Evolutionary conservation across 2,797 vertebrate genomes (phyloP).

Genomic region (Arnoldichthys spilopterus): DNA sequence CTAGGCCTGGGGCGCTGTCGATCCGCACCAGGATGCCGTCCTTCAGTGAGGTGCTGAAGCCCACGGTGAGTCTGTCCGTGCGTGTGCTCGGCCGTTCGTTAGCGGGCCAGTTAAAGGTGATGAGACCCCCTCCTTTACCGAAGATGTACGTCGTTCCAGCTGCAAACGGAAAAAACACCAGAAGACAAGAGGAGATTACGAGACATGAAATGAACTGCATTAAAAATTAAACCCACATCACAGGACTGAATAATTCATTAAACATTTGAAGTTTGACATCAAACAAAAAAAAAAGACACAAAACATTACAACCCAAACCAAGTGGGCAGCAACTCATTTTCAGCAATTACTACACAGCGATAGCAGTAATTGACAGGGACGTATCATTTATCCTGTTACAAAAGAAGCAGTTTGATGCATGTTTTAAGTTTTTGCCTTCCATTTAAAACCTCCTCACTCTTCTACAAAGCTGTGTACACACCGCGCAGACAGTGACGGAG

Average conservation of each 20-base stretch:
- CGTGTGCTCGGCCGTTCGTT: constrained; percentile 97
- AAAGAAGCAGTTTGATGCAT: neutral
- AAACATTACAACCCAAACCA: neutral
- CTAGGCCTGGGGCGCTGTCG: constrained; percentile 92
- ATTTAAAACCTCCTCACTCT: neutral
- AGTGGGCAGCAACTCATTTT: neutral
- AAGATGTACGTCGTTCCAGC: constrained; percentile 98
- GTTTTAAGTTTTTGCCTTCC: neutral
- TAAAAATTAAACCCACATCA: neutral
- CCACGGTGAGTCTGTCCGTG: constrained; percentile 92
- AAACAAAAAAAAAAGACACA: neutral
- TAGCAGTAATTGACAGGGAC: neutral
- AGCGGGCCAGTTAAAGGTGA: constrained; percentile 93
- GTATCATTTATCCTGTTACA: neutral
- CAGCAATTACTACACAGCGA: neutral
- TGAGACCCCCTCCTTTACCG: constrained; percentile 95
- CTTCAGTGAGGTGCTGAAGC: constrained; percentile 97
- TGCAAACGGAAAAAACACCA: constrained; percentile 59
- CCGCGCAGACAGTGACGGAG: neutral
- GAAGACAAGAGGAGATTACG: neutral
- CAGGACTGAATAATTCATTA: neutral
- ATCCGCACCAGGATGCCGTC: constrained; percentile 95
- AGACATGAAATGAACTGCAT: neutral
- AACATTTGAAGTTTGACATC: neutral
- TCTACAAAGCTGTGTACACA: neutral